Evolutionary conservation across 2,888 invertebrate genomes (phyloP), one percentile per base, ranked within the genome.

Genomic region (Chironomus riparius): DNA sequence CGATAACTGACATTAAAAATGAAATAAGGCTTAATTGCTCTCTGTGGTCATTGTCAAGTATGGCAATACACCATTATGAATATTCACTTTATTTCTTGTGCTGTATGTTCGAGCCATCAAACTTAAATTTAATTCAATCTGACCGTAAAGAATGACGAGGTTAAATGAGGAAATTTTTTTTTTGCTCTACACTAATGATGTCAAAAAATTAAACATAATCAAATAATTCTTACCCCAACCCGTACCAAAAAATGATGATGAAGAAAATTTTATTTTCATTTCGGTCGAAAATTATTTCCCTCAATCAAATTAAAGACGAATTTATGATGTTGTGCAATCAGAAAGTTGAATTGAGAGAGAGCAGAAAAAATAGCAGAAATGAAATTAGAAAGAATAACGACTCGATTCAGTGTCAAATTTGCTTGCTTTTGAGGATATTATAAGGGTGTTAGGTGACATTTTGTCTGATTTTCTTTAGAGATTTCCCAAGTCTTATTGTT

Each of bases 11-110:
- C 70, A 70, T 70, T 70, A 70, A 70, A 70, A 70, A 70, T 50
- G 50, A 70, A 70, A 70, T 70, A 70, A 56, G 70, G 50, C 48
- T 70, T 56, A 70, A 70, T 70, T 70, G 50, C 50, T 70, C 22
- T 50, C 70, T 22, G 70, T 70, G 70, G 70, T 70, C 50, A 50
- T 50, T 70, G 22, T 18, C 47, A 68, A 21, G 21, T 70, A 21
- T 56, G 24, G 21, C 38, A 10, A 56, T 56, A 18, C 18, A 18
- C n/a, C n/a, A 18, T 15, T 56, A 15, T 56, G n/a, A 15, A 56
- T 56, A 56, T 56, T 15, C n/a, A 56, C n/a, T 56, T 56, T 56
- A 15, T 56, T 15, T 7, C 18, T 56, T 15, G 5, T 56, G n/a
- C 15, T 15, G 21, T 10, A 50, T n/a, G 21, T 22, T 69, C 48